Evolutionary conservation across 2,113 vertebrate species (phyloP), one percentile per base, ranked within the genome.

Genomic region (Sarotherodon lohbergeri): DNA sequence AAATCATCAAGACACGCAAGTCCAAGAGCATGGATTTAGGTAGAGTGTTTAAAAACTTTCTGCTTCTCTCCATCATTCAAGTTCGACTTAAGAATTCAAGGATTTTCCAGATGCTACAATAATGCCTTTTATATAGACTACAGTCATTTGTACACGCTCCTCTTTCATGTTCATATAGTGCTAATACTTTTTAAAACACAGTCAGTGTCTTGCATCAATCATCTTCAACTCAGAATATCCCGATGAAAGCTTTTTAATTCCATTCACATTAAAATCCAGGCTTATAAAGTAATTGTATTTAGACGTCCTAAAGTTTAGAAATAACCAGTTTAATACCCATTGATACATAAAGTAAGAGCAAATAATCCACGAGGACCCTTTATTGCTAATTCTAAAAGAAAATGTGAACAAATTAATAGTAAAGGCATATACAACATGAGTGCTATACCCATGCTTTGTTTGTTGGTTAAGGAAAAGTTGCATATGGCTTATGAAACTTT

Each of bases 11-110:
- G 96, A 99, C 98, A 10, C 97, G 98, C 97, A 99, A 99, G 97
- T 99, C 99, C 90, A 99, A 99, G 97, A 99, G 99, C 97, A 99
- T 99, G 99, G 99, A 99, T 95, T 97, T 99, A 97, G 98, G 99
- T 99, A 99, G 43, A 27, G 4, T 43, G 3, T 17, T 76, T 9
- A 29, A 34, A 56, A 73, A 61, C 41, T 16, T 32, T 29, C 3
- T 5, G 4, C 16, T 50, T 2, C 10, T 24, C n/a, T 61, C 16
- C 7, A 6, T 16, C 7, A 34, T 82, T 29, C 43, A 2, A 9
- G 16, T 43, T 78, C 1, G 10, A 63, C 4, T 10, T 56, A 32
- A 14, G 3, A 39, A 19, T 32, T 81, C 43, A 80, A 71, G 46
- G 24, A 0, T 57, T 76, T 57, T 68, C 11, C 68, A 52, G 39